Base-by-base conservation (phyloP, 2,797 vertebrate genomes). In the Sebastes diploproa region DNA sequence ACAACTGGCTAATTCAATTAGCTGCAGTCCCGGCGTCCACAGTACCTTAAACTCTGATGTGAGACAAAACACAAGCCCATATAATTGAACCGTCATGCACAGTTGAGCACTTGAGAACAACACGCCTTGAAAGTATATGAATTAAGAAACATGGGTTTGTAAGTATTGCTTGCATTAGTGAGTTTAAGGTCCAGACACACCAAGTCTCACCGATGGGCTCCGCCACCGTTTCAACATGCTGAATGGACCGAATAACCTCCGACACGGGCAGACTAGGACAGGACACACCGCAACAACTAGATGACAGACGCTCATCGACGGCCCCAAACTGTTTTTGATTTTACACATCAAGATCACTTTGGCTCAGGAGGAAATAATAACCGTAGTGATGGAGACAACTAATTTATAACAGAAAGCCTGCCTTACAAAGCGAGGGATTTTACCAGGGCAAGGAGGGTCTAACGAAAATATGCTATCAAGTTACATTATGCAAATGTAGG, bases 81-180 rank as follows among this genome's bases (percentile, higher is more conserved):
- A 22, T 85, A 90, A 91, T 91, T 82, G 78, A 89, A 82, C 84
- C 80, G 86, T 80, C 83, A 75, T 34, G 29, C 62, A 25, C 81
- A 77, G 59, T 27, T 74, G 72, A 83, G 66, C 64, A 42, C 68
- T 68, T 42, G 78, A 75, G 52, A 66, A 52, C 73, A 60, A 46
- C 18, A 30, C 54, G 46, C 18, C 32, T 67, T 60, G 46, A 30
- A 77, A 78, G 69, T 18, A 50, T 55, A 34, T 63, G 61, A 62
- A 69, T 79, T 20, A 34, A 20, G 13, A 11, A 32, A 65, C 62
- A 27, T 16, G n/a, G 65, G 72, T 66, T 50, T 38, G 16, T 8
- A 65, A 32, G 66, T 6, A 52, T 36, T 54, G 58, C 25, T 25
- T 16, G 23, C 23, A 20, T 71, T 58, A 30, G 27, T 25, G 46